phyloP scores from a whole-genome alignment of 1,140 invertebrate genomes.

The Coelopa frigida region DNA sequence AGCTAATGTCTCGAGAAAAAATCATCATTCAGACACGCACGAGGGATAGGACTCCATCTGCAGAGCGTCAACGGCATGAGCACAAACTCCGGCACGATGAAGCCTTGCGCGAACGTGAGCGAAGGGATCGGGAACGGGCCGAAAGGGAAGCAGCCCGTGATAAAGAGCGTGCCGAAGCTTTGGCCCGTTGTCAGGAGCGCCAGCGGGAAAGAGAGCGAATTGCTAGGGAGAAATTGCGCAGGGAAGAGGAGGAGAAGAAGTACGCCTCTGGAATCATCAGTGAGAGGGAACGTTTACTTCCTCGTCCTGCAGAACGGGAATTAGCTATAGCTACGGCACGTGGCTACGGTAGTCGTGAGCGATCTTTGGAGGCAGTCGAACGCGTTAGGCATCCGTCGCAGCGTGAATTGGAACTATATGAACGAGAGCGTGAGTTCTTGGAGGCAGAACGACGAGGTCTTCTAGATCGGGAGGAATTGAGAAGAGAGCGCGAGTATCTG shows the following conservation, averaged over 20 bases:
- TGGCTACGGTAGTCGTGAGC: slow-evolving; percentile 31
- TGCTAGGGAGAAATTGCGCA: slow-evolving; percentile 44
- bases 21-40: slow-evolving; percentile 39
- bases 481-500: slow-evolving; percentile 24
- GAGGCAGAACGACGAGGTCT: slow-evolving; percentile 29
- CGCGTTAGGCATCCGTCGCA: slow-evolving; percentile 22
- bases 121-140: slow-evolving; percentile 44
- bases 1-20: slow-evolving; percentile 37
- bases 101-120: slow-evolving; percentile 44
- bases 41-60: slow-evolving; percentile 32
- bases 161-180: slow-evolving; percentile 52
- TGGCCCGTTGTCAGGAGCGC: slow-evolving; percentile 51
- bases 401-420: slow-evolving; percentile 29
- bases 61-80: slow-evolving; percentile 29
- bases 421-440: slow-evolving; percentile 30
- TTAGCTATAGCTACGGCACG: slow-evolving; percentile 19
- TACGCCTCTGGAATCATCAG: slow-evolving; percentile 13
- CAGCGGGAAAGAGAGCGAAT: slow-evolving; percentile 56
- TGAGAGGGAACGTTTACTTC: slow-evolving; percentile 14
- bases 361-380: slow-evolving; percentile 32
- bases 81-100: slow-evolving; percentile 30
- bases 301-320: slow-evolving; percentile 28
- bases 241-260: slow-evolving; percentile 42
- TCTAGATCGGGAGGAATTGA: slow-evolving; percentile 27
- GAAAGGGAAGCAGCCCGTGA: slow-evolving; percentile 49